phyloP scores from a whole-genome alignment of 2,113 vertebrate genomes.

The Hemiscyllium ocellatum region DNA sequence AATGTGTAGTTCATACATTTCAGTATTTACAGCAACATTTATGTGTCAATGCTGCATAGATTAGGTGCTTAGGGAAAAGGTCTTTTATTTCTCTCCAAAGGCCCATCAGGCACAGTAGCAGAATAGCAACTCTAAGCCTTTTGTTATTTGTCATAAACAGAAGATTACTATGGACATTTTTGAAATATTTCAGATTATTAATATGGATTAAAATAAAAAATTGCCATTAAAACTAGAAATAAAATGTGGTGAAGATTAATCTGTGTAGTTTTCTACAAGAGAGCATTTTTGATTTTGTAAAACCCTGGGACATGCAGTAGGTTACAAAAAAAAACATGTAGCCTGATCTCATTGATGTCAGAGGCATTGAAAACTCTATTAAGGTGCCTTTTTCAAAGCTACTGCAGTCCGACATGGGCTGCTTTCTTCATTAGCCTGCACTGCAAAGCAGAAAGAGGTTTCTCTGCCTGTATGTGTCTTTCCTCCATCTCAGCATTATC shows the following conservation, averaged over 20 bases:
- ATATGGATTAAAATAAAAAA: slow-evolving; percentile 1
- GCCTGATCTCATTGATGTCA: background rate
- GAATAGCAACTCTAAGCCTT: background rate
- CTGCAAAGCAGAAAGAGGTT: background rate
- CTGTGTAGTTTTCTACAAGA: background rate
- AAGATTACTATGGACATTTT: background rate
- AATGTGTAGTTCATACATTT: background rate
- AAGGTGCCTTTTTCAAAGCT: background rate
- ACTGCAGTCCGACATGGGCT: background rate
- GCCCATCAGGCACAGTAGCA: background rate
- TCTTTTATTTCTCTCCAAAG: background rate
- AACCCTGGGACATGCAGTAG: background rate
- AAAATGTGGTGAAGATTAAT: background rate
- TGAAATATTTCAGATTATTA: background rate
- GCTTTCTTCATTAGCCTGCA: background rate
- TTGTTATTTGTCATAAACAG: background rate
- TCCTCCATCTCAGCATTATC: background rate
- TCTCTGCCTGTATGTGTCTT: background rate
- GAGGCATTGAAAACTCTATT: background rate
- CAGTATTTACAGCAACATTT: background rate
- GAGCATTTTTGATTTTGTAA: background rate
- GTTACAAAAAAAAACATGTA: background rate
- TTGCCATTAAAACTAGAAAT: background rate
- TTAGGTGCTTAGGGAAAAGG: background rate
- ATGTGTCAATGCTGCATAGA: background rate